Conservation (phyloP, 2,888 invertebrate species). For the Lasioglossum vierecki region DNA sequence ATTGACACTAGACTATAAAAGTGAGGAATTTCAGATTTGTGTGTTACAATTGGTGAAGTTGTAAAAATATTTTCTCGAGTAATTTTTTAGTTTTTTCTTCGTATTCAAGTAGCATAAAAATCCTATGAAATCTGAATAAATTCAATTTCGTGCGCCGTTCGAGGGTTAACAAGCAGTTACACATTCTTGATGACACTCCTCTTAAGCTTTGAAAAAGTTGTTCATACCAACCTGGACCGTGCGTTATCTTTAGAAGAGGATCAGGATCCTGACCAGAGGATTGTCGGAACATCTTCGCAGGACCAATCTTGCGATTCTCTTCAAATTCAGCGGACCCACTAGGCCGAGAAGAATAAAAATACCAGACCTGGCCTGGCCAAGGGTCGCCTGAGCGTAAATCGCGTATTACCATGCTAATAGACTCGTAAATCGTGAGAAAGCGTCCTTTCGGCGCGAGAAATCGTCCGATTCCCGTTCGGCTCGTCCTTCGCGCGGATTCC, state of each 20-base stretch:
- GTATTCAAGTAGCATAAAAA: too few species aligned
- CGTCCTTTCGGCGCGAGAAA: slow-evolving; percentile 68
- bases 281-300: background rate
- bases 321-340: slow-evolving; percentile 39
- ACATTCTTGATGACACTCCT: too few species aligned
- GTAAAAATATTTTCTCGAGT: background rate
- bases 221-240: background rate
- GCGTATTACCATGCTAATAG: slow-evolving; percentile 78
- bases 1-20: background rate
- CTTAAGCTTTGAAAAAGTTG: too few species aligned
- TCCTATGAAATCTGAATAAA: background rate
- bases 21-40: background rate
- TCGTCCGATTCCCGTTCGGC: slow-evolving; percentile 54
- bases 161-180: too few species aligned
- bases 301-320: slow-evolving; percentile 25
- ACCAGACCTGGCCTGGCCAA: slow-evolving; percentile 60
- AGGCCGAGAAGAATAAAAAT: slow-evolving; percentile 65
- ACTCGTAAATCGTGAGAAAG: slow-evolving; percentile 74
- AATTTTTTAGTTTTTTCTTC: background rate
- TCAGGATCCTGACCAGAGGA: background rate
- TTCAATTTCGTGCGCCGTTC: background rate
- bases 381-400: slow-evolving; percentile 73
- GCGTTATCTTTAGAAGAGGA: background rate
- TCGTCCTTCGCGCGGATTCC: slow-evolving; percentile 54
- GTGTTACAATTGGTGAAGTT: background rate